These are phyloP conservation scores for Falco punctatus DNA, from an alignment of 2,113 vertebrate genomes.

Conservation along the genomic window DNA sequence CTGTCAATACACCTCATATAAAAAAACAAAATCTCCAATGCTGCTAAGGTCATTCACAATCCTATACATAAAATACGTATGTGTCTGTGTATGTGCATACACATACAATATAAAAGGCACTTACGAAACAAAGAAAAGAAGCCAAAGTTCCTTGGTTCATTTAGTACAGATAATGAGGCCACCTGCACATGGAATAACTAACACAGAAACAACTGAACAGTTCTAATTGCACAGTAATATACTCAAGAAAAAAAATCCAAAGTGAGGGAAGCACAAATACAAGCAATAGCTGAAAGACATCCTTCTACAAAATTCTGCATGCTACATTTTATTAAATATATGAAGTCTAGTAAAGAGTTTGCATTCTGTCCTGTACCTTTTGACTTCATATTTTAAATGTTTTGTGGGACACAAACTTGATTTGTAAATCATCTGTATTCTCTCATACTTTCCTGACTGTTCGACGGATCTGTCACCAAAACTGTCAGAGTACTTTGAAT, in stretches of 20 bases:
- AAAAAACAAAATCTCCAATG: background rate
- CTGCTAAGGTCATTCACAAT: background rate
- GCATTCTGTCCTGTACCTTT: background rate
- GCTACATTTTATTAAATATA: background rate
- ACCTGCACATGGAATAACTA: background rate
- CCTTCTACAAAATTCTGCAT: background rate
- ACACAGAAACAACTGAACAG: background rate
- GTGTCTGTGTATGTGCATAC: accelerated
- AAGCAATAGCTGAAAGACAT: background rate
- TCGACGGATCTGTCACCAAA: background rate
- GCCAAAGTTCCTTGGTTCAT: background rate
- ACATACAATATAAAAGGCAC: background rate
- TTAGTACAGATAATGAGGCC: background rate
- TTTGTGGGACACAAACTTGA: background rate
- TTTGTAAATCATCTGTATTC: background rate
- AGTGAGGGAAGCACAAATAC: background rate
- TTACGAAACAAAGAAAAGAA: background rate
- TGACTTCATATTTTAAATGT: background rate
- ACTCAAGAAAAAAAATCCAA: background rate
- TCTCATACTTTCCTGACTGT: background rate
- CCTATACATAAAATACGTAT: background rate
- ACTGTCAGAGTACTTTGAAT: background rate
- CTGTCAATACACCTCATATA: background rate
- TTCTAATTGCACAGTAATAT: background rate
- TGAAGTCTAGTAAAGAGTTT: background rate